These are phyloP conservation scores for Oreochromis niloticus DNA, from an alignment of 2,113 vertebrate species.

Conservation along the genomic window DNA sequence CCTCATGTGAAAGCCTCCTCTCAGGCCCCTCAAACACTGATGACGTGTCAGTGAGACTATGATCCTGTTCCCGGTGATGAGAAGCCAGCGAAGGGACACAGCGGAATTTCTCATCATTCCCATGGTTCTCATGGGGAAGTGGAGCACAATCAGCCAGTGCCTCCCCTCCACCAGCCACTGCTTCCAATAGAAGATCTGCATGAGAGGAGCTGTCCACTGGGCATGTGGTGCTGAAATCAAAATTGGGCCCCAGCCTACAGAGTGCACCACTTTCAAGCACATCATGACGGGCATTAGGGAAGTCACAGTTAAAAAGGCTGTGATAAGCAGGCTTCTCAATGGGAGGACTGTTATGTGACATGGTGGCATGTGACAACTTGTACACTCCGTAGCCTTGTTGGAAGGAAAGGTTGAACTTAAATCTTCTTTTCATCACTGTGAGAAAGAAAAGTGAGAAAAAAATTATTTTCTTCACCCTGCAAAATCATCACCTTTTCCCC, in stretches of 20 bases:
- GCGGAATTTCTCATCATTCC: slow-evolving; percentile 33
- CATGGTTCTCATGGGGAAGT: slow-evolving; percentile 21
- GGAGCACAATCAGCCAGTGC: slow-evolving; percentile 19
- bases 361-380: slow-evolving; percentile 77
- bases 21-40: slow-evolving; percentile 74
- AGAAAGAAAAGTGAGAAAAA: neutral
- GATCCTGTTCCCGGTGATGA: slow-evolving; percentile 57
- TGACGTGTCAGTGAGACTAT: slow-evolving; percentile 35
- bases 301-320: slow-evolving; percentile 70
- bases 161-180: slow-evolving; percentile 10
- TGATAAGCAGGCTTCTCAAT: slow-evolving; percentile 68
- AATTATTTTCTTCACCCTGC: neutral
- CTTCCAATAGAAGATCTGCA: slow-evolving; percentile 57
- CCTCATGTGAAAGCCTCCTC: slow-evolving; percentile 82
- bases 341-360: slow-evolving; percentile 44
- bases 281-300: slow-evolving; percentile 44
- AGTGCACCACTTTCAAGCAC: slow-evolving; percentile 38
- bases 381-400: slow-evolving; percentile 87
- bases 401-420: slow-evolving; percentile 91
- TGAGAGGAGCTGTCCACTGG: slow-evolving; percentile 72
- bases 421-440: slow-evolving; percentile 80
- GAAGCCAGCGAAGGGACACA: slow-evolving; percentile 15
- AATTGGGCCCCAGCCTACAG: slow-evolving; percentile 41
- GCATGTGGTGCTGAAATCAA: slow-evolving; percentile 75
- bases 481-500: neutral